Evolutionary conservation across 2,113 vertebrate genomes (phyloP), one percentile per base, ranked within the genome.

Genomic region (Leptobrachium leishanense): DNA sequence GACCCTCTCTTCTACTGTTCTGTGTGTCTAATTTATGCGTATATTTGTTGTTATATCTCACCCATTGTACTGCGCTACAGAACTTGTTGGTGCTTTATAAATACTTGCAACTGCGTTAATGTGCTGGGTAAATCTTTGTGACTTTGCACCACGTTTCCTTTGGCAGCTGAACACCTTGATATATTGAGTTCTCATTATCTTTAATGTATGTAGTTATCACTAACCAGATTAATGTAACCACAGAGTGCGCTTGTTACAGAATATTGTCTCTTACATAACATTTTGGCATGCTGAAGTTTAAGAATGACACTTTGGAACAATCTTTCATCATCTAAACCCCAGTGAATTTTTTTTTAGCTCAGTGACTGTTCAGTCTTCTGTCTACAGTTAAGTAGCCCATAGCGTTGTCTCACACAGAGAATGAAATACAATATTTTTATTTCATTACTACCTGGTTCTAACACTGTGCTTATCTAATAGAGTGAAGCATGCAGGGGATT

Each of bases 401-500:
- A 62, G 75, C 66, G 68, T 54, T 46, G 66, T 69, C 64, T 76
- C 65, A 55, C 50, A 55, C 50, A 57, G 64, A 6, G 65, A 40
- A 59, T 57, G 75, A 77, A 77, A 77, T 62, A 59, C 55, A 68
- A 69, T 44, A 59, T 76, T 68, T 76, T 57, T 75, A 66, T 75
- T 75, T 53, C 73, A 50, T 75, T 75, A 65, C 62, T 50, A 66
- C 73, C 59, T 63, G 57, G 12, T 66, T 75, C 39, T 43, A 75
- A 39, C 63, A 42, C 46, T 12, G 64, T 41, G 64, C 64, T 76
- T 68, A 55, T 76, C 74, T 76, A 55, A 64, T 31, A 71, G 43
- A 78, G 12, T 20, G 15, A 64, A 68, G 1, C 4, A 31, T 64
- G 43, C 41, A 5, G 44, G 39, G 10, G 76, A 71, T 12, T 43